Conservation (phyloP, 2,888 invertebrate species). For the Zeuzera pyrina region DNA sequence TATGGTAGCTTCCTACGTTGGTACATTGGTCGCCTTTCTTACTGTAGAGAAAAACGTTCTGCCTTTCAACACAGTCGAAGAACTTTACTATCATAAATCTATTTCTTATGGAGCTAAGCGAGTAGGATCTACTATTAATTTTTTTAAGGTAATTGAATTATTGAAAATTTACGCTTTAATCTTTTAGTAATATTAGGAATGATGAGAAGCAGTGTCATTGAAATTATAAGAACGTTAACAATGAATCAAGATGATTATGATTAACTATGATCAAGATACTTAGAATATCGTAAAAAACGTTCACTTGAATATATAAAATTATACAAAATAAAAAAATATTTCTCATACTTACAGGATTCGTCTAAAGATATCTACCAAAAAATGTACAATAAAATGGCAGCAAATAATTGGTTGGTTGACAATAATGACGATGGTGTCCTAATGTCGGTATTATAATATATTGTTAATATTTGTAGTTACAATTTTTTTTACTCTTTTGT, state of each 20-base stretch:
- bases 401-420: conserved; percentile 65
- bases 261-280: too few species aligned
- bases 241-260: background rate
- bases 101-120: conserved; percentile 89
- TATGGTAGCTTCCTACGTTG: conserved; percentile 89
- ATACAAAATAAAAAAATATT: too few species aligned
- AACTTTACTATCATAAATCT: conserved; percentile 83
- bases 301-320: too few species aligned
- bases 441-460: conserved; percentile 35
- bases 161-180: too few species aligned
- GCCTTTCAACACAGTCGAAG: conserved; percentile 84
- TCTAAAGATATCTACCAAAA: conserved; percentile 78
- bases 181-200: too few species aligned
- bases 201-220: too few species aligned
- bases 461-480: conserved; percentile 4
- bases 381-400: conserved; percentile 84
- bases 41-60: conserved; percentile 82
- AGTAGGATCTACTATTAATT: conserved; percentile 87
- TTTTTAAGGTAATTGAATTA: conserved; percentile 91
- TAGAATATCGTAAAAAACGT: too few species aligned
- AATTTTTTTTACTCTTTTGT: conserved; percentile 2
- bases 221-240: background rate
- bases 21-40: conserved; percentile 91
- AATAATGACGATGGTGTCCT: conserved; percentile 77
- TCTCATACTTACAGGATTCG: conserved; percentile 73